Conservation (phyloP, 2,888 invertebrate genomes). For the Sussaba pulchella region DNA sequence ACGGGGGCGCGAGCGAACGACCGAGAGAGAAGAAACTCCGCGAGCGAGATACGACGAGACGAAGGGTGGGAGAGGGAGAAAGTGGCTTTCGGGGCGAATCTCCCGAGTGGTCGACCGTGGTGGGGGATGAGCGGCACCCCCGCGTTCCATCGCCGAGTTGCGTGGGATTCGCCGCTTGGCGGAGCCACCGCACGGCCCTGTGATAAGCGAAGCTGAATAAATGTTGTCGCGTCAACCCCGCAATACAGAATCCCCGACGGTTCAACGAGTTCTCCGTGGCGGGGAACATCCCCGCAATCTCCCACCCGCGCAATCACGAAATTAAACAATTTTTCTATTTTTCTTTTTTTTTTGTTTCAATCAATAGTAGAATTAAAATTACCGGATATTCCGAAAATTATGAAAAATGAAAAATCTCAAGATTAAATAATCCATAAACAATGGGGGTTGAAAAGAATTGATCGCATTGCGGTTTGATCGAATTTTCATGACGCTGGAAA, state of each 20-base stretch:
- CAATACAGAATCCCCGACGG: conserved; percentile 8
- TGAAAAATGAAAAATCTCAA: neutral
- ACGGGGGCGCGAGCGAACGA: conserved; percentile 27
- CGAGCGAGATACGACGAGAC: conserved; percentile 66
- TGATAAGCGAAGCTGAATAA: conserved; percentile 62
- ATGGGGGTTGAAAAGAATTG: no score
- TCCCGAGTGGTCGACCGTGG: conserved; percentile 68
- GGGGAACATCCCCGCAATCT: neutral
- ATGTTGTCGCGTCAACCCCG: conserved; percentile 56
- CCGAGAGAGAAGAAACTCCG: conserved; percentile 30
- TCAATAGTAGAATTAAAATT: no score
- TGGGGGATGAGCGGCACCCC: conserved; percentile 76
- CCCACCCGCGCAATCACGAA: no score
- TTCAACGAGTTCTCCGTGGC: neutral
- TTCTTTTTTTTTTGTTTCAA: no score
- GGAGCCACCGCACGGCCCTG: conserved; percentile 82
- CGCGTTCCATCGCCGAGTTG: conserved; percentile 75
- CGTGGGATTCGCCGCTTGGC: conserved; percentile 71
- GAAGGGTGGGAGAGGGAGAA: conserved; percentile 71
- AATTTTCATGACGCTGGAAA: neutral
- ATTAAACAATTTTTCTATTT: no score
- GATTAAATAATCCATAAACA: no score
- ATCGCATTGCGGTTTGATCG: neutral
- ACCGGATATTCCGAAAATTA: neutral
- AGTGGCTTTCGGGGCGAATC: conserved; percentile 71